Conservation (phyloP, 2,797 vertebrate species). For the Alcedo atthis region DNA sequence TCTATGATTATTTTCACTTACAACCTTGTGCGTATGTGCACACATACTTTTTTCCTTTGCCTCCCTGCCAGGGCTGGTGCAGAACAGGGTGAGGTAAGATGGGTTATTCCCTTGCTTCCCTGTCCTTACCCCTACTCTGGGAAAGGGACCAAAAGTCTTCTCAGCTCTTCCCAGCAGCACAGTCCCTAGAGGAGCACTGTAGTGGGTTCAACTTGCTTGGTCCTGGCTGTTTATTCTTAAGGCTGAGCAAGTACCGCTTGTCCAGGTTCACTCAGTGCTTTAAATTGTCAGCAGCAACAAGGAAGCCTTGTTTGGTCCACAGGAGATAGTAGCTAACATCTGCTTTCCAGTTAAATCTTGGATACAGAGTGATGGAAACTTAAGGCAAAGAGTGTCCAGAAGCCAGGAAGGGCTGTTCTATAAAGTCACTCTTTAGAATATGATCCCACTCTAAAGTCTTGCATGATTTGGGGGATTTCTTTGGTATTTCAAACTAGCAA, state of each 20-base stretch:
- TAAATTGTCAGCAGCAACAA: not conserved
- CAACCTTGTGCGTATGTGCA: fast-evolving
- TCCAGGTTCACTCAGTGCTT: not conserved
- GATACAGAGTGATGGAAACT: not conserved
- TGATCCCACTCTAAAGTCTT: not conserved
- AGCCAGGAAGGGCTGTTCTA: not conserved
- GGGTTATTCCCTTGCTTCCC: not conserved
- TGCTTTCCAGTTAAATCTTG: not conserved
- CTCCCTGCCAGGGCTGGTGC: not conserved
- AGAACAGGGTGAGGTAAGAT: not conserved
- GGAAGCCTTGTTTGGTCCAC: not conserved
- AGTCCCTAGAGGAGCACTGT: not conserved
- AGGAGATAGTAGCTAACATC: not conserved
- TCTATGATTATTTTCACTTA: not conserved
- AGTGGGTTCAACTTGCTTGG: not conserved
- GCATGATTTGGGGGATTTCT: not conserved
- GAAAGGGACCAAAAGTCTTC: not conserved
- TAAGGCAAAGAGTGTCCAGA: not conserved
- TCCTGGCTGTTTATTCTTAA: not conserved
- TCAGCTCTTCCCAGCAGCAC: not conserved
- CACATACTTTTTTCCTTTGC: not conserved
- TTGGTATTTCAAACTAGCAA: not conserved
- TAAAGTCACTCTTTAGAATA: not conserved
- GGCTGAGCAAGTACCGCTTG: not conserved
- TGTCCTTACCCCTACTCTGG: not conserved